These are phyloP conservation scores for Harlomillsia oculata DNA, from an alignment of 1,140 invertebrate species.

Conservation along the genomic window DNA sequence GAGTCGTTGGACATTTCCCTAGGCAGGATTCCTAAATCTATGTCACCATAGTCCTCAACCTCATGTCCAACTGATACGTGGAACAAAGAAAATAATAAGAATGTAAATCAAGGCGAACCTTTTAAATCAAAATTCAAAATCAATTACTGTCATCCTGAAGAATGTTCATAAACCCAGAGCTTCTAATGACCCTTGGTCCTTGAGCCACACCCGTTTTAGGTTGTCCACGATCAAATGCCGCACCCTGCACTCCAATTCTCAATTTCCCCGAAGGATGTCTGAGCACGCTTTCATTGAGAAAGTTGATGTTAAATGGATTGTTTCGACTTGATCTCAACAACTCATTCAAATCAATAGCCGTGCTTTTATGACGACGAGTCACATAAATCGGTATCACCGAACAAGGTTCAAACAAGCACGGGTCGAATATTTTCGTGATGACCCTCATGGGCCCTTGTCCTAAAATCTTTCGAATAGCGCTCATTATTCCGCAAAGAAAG, in stretches of 20 bases:
- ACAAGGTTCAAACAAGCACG: no score
- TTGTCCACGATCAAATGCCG: constrained; percentile 22
- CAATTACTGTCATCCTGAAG: constrained; percentile 7
- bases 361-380: no score
- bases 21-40: constrained; percentile 1
- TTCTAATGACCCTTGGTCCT: constrained; percentile 25
- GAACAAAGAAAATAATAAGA: not conserved
- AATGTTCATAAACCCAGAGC: constrained; percentile 19
- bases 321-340: no score
- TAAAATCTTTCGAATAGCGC: no score
- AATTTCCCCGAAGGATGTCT: not conserved
- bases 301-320: no score
- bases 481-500: no score
- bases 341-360: no score
- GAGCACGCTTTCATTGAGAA: no score
- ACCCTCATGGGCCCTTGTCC: no score
- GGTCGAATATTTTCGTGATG: no score
- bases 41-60: constrained; percentile 28
- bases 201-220: constrained; percentile 22
- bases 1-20: not conserved
- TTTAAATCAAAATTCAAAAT: not conserved
- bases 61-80: constrained; percentile 15
- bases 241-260: constrained; percentile 24
- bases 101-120: not conserved
- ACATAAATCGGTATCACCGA: no score